These are phyloP conservation scores for Garrulus glandarius DNA, from an alignment of 2,797 vertebrate genomes.

Conservation along the genomic window DNA sequence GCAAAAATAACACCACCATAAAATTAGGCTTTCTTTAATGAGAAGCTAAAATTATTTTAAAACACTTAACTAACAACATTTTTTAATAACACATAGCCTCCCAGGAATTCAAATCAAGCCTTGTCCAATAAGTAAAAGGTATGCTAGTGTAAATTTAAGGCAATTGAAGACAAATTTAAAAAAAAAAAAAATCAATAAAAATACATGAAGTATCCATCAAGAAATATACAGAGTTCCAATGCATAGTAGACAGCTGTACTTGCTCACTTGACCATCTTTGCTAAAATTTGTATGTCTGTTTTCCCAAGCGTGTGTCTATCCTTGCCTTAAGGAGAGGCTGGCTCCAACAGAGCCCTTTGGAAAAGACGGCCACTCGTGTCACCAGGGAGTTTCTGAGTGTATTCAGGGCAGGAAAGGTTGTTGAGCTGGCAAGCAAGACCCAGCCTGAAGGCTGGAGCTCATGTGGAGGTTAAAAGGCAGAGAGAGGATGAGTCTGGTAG, in stretches of 20 bases:
- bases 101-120: neutral
- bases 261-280: neutral
- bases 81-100: neutral
- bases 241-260: neutral
- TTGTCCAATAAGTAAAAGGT: neutral
- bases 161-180: neutral
- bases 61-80: neutral
- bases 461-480: neutral
- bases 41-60: neutral
- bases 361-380: neutral
- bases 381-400: neutral
- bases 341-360: neutral
- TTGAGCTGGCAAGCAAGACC: neutral
- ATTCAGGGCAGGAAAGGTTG: neutral
- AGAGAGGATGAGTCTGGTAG: neutral
- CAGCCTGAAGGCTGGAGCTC: neutral
- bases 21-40: neutral
- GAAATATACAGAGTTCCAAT: neutral
- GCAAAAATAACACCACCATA: neutral
- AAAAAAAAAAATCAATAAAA: neutral
- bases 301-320: neutral
- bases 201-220: neutral
- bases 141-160: neutral
- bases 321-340: neutral
- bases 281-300: neutral